Evolutionary conservation across 2,888 invertebrate genomes (phyloP).

Genomic region (Drosophila differens): DNA sequence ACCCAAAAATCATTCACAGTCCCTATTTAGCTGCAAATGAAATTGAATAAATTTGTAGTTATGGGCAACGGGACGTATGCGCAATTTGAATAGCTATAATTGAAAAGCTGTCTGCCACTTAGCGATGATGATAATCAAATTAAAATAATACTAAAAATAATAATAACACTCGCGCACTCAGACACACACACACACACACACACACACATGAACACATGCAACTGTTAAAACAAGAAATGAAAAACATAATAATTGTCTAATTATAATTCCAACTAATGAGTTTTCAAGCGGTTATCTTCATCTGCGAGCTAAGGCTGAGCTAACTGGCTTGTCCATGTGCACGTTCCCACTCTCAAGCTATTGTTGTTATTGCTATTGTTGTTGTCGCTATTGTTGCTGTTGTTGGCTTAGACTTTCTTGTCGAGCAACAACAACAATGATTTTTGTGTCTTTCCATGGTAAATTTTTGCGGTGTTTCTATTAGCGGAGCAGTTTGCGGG

Average conservation of each 20-base stretch:
- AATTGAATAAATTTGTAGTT: neutral
- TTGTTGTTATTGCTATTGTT: neutral
- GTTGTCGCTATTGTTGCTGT: slow-evolving; percentile 6
- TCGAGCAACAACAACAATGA: slow-evolving; percentile 27
- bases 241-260: slow-evolving; percentile 75
- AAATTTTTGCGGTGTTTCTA: slow-evolving; percentile 52
- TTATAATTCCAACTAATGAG: slow-evolving; percentile 77
- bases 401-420: slow-evolving; percentile 21
- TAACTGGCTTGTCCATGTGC: slow-evolving; percentile 37
- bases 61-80: slow-evolving; percentile 33
- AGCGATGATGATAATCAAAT: slow-evolving; percentile 26
- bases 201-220: slow-evolving; percentile 6
- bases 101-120: slow-evolving; percentile 28
- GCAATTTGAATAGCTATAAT: slow-evolving; percentile 42
- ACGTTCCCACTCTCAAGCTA: neutral
- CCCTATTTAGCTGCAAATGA: slow-evolving; percentile 2
- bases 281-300: slow-evolving; percentile 75
- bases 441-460: slow-evolving; percentile 52
- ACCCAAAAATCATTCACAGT: neutral
- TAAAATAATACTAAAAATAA: slow-evolving; percentile 37
- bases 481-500: slow-evolving; percentile 1
- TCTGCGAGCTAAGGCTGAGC: slow-evolving; percentile 30
- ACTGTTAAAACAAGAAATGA: slow-evolving; percentile 33
- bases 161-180: slow-evolving; percentile 13
- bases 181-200: neutral